These are phyloP conservation scores for Urocynchramus pylzowi DNA, from an alignment of 2,113 vertebrate species.

Conservation along the genomic window DNA sequence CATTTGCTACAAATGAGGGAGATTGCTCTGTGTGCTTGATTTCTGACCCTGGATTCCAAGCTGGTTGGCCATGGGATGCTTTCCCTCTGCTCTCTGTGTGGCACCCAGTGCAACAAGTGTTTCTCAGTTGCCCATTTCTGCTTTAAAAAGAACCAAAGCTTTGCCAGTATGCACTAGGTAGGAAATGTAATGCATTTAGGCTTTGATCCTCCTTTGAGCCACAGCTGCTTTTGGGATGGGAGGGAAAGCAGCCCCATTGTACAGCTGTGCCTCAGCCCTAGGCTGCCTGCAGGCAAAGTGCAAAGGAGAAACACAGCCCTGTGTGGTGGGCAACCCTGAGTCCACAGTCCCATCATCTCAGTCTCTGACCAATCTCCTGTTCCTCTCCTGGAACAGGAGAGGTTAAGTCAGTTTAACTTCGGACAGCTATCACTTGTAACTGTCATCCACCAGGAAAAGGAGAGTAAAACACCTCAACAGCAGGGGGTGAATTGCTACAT, in stretches of 20 bases:
- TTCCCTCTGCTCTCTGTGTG: not conserved
- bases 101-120: not conserved
- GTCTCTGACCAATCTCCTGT: not conserved
- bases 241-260: not conserved
- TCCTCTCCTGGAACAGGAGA: not conserved
- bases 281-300: not conserved
- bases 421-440: not conserved
- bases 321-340: accelerated
- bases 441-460: not conserved
- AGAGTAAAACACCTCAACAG: not conserved
- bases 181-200: not conserved
- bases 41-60: not conserved
- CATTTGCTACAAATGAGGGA: not conserved
- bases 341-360: not conserved
- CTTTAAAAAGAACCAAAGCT: not conserved
- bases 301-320: not conserved
- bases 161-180: not conserved
- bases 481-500: not conserved
- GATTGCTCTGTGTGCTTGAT: accelerated
- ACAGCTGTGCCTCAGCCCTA: not conserved
- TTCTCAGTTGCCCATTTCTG: not conserved
- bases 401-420: not conserved
- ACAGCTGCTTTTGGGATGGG: not conserved
- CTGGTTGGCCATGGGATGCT: not conserved
- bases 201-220: not conserved